phyloP scores from a whole-genome alignment of 2,797 vertebrate genomes.

The Lacerta viridis region DNA sequence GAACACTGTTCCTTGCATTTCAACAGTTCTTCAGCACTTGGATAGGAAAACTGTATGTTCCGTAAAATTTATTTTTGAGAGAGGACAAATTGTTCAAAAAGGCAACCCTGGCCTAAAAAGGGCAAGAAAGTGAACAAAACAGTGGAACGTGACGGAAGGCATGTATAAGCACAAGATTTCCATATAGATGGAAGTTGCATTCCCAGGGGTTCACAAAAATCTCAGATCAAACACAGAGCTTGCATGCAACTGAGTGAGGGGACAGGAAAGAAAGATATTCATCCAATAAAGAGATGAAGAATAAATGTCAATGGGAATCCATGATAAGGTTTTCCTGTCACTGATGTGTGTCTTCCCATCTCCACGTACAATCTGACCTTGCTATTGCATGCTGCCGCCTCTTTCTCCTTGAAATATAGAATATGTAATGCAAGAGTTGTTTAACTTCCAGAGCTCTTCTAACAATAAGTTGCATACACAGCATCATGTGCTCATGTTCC shows the following conservation, averaged over 20 bases:
- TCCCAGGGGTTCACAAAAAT: constrained; percentile 25
- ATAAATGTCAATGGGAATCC: constrained; percentile 39
- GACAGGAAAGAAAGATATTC: constrained; percentile 22
- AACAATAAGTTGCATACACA: constrained; percentile 6
- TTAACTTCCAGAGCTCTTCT: constrained; percentile 24
- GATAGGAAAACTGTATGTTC: not conserved
- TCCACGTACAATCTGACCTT: constrained; percentile 10
- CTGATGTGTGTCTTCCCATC: not conserved
- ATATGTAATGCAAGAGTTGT: constrained; percentile 5
- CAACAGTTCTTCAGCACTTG: not conserved
- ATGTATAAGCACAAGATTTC: constrained; percentile 35
- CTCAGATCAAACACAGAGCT: constrained; percentile 26
- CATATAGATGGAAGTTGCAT: constrained; percentile 35
- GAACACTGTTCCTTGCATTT: not conserved
- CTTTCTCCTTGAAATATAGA: constrained; percentile 22
- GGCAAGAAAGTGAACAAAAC: constrained; percentile 22
- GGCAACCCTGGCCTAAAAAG: constrained; percentile 21
- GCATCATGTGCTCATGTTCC: not conserved
- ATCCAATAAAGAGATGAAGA: constrained; percentile 37
- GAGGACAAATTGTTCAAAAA: not conserved
- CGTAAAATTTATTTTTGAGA: not conserved
- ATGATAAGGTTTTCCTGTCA: constrained; percentile 11
- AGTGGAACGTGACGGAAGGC: constrained; percentile 19
- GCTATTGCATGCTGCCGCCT: not conserved
- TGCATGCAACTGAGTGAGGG: constrained; percentile 16